Evolutionary conservation across 2,113 vertebrate genomes (phyloP).

Genomic region (Psephotus haematonotus): DNA sequence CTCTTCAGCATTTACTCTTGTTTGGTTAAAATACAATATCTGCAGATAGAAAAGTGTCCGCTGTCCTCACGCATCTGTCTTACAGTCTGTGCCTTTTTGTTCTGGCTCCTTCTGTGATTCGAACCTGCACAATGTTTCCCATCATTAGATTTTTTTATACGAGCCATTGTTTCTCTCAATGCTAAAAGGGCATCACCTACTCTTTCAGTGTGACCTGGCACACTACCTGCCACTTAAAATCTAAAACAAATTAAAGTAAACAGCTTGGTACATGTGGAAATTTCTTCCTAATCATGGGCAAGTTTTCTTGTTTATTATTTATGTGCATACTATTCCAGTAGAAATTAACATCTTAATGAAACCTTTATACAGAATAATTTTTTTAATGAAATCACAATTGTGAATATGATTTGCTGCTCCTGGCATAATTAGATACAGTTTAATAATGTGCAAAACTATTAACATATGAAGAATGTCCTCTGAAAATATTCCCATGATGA

Average conservation of each 20-base stretch:
- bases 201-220: not conserved
- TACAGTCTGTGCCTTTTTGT: not conserved
- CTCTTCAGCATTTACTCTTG: not conserved
- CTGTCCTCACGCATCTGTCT: not conserved
- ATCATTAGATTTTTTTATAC: not conserved
- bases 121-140: not conserved
- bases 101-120: not conserved
- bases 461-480: slow-evolving; percentile 56
- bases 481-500: slow-evolving; percentile 25
- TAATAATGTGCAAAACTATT: slow-evolving; percentile 42
- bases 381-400: slow-evolving; percentile 48
- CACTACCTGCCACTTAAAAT: not conserved
- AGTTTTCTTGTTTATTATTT: slow-evolving; percentile 56
- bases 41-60: not conserved
- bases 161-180: not conserved
- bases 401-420: slow-evolving; percentile 51
- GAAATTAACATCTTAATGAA: slow-evolving; percentile 66
- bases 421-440: slow-evolving; percentile 57
- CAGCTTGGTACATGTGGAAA: slow-evolving; percentile 9
- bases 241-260: slow-evolving; percentile 34
- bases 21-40: not conserved
- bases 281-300: slow-evolving; percentile 42
- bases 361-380: slow-evolving; percentile 28
- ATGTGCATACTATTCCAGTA: slow-evolving; percentile 37
- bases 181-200: not conserved